Evolutionary conservation across 2,113 vertebrate genomes (phyloP), one percentile per base, ranked within the genome.

Genomic region (Chionis minor): DNA sequence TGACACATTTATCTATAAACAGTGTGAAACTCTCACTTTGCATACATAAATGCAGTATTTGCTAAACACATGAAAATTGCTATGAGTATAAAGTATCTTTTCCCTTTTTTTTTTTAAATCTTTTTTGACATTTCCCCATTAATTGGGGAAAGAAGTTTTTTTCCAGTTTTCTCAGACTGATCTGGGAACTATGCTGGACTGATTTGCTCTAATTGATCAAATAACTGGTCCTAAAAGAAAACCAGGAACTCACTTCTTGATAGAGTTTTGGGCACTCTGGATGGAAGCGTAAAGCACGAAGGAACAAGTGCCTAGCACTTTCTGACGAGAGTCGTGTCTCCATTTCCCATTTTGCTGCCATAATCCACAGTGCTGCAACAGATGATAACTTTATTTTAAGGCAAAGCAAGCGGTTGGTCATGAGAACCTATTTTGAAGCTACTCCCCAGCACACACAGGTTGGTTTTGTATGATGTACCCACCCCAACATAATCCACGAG

Each of bases 321-420:
- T 99, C 99, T n/a, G 99, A 98, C 1, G 99, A 99, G 22, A 98
- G 93, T 3, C 96, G 97, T 73, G 99, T 99, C 98, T 99, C 99
- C 98, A 99, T 98, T 97, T 99, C 99, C 98, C 98, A 99, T 90
- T 99, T 99, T 79, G 99, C 99, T 13, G 99, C 99, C 99, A 99
- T 99, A 91, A 99, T 99, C 99, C 99, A 99, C 94, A 99, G 94
- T 30, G 98, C 99, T 99, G 54, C 28, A 96, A 88, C 8, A 55
- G 38, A 55, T 18, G 19, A 55, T 33, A 28, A 78, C 49, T 22
- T 40, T 11, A 40, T 75, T 89, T 49, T 17, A 55, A 72, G 28
- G 44, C n/a, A 78, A 74, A 63, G 33, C 13, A 71, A 67, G 44
- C 10, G 10, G 44, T n/a, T 47, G 27, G 8, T 63, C 24, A 62